A percentile compares a stretch with the other conserved stretches of the same genome.
phyloP scores from a whole-genome alignment of 2,888 invertebrate genomes.

The Parochlus steinenii region DNA sequence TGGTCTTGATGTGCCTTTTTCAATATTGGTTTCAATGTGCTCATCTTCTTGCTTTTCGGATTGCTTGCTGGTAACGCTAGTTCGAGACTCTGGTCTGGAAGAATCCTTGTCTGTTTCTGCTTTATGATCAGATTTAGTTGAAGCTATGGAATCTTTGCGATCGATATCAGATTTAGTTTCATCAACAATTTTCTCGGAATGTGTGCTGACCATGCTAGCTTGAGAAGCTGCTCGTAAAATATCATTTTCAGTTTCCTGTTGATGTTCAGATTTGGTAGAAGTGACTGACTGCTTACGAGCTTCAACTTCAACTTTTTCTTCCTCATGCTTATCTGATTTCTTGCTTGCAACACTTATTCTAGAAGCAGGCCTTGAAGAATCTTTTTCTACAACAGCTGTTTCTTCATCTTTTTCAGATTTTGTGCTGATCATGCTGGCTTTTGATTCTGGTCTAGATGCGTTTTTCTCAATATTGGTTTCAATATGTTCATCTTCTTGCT shows the following conservation, averaged over 20 bases:
- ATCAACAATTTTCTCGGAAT: not conserved
- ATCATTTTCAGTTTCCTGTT: not conserved
- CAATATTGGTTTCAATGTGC: no score
- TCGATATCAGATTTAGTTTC: not conserved
- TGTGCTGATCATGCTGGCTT: conserved; percentile 13
- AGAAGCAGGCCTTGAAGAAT: conserved; percentile 1
- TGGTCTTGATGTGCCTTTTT: conserved; percentile 13
- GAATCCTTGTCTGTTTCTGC: not conserved
- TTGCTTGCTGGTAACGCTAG: not conserved
- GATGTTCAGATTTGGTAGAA: not conserved
- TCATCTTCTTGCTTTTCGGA: no score
- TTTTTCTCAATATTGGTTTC: not conserved
- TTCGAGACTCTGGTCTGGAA: not conserved
- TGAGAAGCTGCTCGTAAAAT: not conserved
- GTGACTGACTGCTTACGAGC: not conserved
- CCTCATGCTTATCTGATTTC: not conserved
- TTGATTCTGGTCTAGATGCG: conserved; percentile 12
- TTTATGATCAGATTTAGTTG: not conserved
- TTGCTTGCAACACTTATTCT: conserved; percentile 3
- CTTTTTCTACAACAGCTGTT: not conserved
- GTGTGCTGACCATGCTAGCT: not conserved
- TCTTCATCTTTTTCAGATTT: conserved; percentile 2
- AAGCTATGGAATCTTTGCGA: not conserved
- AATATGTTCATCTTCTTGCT: conserved; percentile 3
- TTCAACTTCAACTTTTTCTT: not conserved